Evolutionary conservation across 2,113 vertebrate species (phyloP).

Genomic region (Spilogale gracilis): DNA sequence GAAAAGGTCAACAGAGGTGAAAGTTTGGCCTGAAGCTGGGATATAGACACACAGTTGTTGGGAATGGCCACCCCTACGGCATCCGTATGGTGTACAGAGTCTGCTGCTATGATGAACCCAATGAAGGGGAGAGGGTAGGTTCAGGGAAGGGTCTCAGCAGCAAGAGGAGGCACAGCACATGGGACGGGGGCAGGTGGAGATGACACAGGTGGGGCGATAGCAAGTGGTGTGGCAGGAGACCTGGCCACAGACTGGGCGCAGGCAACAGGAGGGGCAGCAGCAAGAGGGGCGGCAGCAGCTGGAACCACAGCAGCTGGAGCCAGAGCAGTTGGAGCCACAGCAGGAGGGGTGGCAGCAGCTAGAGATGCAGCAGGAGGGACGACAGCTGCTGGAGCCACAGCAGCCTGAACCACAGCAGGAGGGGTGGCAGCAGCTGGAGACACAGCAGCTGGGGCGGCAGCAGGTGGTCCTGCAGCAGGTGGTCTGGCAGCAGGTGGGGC

Average conservation of each 20-base stretch:
- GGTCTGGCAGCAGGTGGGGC: background rate
- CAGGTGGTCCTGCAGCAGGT: background rate
- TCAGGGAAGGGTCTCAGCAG: background rate
- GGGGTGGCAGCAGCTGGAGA: background rate
- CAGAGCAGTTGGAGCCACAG: background rate
- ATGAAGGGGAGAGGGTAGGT: background rate
- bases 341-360: background rate
- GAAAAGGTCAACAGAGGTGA: background rate
- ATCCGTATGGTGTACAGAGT: background rate
- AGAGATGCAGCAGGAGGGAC: too few relatives aligned
- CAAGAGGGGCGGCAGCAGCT: too few relatives aligned
- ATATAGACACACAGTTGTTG: background rate
- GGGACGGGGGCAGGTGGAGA: background rate
- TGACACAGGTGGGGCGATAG: background rate
- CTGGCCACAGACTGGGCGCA: too few relatives aligned
- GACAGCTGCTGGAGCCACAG: background rate
- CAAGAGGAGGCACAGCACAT: slow-evolving; percentile 30
- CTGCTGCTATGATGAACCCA: background rate
- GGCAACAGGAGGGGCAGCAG: background rate
- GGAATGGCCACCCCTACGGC: background rate
- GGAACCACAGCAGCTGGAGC: background rate
- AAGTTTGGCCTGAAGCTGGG: background rate
- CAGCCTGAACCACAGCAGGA: background rate
- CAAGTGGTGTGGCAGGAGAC: too few relatives aligned
- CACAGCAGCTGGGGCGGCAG: background rate